These are phyloP conservation scores for Tryphoninae sp. DNA, from an alignment of 2,888 invertebrate species.

Conservation along the genomic window DNA sequence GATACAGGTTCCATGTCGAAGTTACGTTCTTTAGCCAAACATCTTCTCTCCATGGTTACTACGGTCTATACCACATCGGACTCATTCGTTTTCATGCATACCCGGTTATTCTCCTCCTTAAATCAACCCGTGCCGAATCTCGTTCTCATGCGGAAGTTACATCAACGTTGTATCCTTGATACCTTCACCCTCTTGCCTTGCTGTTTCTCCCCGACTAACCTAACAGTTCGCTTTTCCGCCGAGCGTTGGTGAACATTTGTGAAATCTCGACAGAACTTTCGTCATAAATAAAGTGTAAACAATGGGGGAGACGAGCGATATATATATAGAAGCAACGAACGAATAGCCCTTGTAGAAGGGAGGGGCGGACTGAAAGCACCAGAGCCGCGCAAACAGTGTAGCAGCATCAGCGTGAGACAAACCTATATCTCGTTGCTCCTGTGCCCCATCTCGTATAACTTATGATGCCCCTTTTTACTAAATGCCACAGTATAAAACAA, in stretches of 20 bases:
- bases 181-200: conserved; percentile 6
- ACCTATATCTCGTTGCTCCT: conserved; percentile 1
- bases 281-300: conserved; percentile 80
- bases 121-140: conserved; percentile 34
- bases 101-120: conserved; percentile 17
- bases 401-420: conserved; percentile 29
- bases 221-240: conserved; percentile 58
- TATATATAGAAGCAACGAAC: background rate
- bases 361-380: conserved; percentile 18
- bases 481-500: background rate
- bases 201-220: background rate
- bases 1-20: background rate
- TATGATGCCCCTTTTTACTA: conserved; percentile 29
- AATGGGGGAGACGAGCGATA: conserved; percentile 65
- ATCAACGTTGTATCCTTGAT: conserved; percentile 17
- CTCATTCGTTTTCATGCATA: background rate
- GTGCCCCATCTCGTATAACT: conserved; percentile 50
- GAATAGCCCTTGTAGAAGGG: conserved; percentile 1
- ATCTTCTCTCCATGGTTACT: background rate
- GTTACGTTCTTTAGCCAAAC: conserved; percentile 1
- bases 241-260: conserved; percentile 72
- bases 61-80: background rate
- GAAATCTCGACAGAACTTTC: conserved; percentile 79
- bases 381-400: conserved; percentile 27
- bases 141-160: conserved; percentile 13